Evolutionary conservation across 2,888 invertebrate species (phyloP).

Genomic region (Ptilodon capucinus): DNA sequence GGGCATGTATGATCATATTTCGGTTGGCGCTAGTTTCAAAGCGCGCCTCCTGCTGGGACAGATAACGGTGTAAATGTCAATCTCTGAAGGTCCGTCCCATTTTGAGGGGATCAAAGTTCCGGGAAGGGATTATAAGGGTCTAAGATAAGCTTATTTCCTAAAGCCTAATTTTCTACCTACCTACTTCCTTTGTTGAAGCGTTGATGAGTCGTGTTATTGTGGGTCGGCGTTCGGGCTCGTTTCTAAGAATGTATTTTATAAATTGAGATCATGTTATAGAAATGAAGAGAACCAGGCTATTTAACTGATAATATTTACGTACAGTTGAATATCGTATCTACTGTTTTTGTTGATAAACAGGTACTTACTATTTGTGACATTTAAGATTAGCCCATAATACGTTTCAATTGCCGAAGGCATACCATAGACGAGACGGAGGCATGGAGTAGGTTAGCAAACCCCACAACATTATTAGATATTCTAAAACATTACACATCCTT

Average conservation of each 20-base stretch:
- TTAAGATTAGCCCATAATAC: too few relatives aligned
- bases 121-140: slow-evolving; percentile 79
- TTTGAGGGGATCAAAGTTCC: slow-evolving; percentile 77
- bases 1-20: slow-evolving; percentile 40
- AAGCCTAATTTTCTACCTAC: slow-evolving; percentile 72
- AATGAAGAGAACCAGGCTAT: too few relatives aligned
- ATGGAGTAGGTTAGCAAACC: neutral
- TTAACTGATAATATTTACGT: slow-evolving; percentile 1
- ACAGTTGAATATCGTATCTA: too few relatives aligned
- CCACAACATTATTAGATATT: too few relatives aligned
- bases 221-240: slow-evolving; percentile 17
- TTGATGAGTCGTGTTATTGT: slow-evolving; percentile 50
- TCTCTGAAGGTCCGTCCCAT: slow-evolving; percentile 72
- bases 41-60: slow-evolving; percentile 61
- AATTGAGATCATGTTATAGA: slow-evolving; percentile 8
- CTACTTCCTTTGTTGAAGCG: slow-evolving; percentile 57
- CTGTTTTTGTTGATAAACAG: too few relatives aligned
- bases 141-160: slow-evolving; percentile 77
- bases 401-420: too few relatives aligned
- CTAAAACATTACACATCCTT: too few relatives aligned
- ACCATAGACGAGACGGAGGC: neutral
- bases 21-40: slow-evolving; percentile 54
- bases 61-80: slow-evolving; percentile 77
- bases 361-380: too few relatives aligned
- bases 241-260: slow-evolving; percentile 22